Percentiles rank a stretch among this genome's conserved stretches.
Evolutionary conservation across 2,888 invertebrate species (phyloP).

Genomic region (Venustoraphidia nigricollis): DNA sequence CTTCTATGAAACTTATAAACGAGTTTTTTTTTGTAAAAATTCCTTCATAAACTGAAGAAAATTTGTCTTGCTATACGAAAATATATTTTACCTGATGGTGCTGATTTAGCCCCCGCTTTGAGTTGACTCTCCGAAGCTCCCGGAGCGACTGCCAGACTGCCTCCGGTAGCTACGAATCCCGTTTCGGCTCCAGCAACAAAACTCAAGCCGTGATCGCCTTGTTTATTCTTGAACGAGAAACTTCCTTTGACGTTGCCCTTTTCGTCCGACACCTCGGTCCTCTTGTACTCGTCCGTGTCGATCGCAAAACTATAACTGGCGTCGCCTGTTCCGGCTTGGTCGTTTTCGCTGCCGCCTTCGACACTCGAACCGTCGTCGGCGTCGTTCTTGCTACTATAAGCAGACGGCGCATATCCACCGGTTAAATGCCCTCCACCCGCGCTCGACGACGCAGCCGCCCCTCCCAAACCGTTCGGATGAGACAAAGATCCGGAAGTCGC

Average conservation of each 20-base stretch:
- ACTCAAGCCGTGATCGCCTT: constrained; percentile 14
- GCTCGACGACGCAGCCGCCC: not conserved
- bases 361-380: constrained; percentile 3
- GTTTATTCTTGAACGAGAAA: constrained; percentile 14
- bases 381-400: constrained; percentile 12
- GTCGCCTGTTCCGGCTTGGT: constrained; percentile 9
- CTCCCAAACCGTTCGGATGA: constrained; percentile 12
- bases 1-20: too few relatives aligned
- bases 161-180: constrained; percentile 22
- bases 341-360: not conserved
- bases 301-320: constrained; percentile 18
- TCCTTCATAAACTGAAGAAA: too few relatives aligned
- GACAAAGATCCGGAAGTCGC: constrained; percentile 23
- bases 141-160: constrained; percentile 20
- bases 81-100: not conserved
- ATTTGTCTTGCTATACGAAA: too few relatives aligned
- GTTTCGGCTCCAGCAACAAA: constrained; percentile 16
- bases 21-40: too few relatives aligned
- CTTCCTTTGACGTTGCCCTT: constrained; percentile 18
- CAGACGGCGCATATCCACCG: constrained; percentile 7
- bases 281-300: constrained; percentile 14
- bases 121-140: constrained; percentile 9
- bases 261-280: constrained; percentile 16
- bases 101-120: constrained; percentile 2
- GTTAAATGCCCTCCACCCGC: not conserved